These are phyloP conservation scores for Bilobella aurantiaca DNA, from an alignment of 1,140 invertebrate species.

Conservation along the genomic window DNA sequence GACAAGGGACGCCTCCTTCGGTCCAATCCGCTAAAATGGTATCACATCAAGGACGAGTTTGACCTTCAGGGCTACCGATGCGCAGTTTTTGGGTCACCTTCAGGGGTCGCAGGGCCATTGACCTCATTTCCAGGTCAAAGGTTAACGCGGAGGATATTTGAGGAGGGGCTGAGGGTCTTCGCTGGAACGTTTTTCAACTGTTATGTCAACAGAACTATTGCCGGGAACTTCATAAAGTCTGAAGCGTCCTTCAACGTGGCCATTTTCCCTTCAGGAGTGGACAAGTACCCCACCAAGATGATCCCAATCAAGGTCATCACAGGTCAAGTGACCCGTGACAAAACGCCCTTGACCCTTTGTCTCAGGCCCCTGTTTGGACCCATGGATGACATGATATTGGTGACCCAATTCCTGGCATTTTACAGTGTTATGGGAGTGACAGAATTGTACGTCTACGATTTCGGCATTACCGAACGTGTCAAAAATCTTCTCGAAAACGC, in stretches of 20 bases:
- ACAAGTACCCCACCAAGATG: conserved; percentile 27
- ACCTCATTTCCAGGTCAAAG: neutral
- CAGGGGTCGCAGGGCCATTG: neutral
- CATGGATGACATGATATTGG: conserved; percentile 19
- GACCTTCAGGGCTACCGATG: conserved; percentile 15
- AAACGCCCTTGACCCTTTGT: too few species aligned
- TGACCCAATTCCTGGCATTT: conserved; percentile 28
- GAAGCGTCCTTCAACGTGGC: conserved; percentile 9
- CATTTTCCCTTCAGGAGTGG: conserved; percentile 16
- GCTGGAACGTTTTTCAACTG: conserved; percentile 28
- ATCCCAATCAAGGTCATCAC: conserved; percentile 5
- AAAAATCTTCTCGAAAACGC: too few species aligned
- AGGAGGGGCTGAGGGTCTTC: conserved; percentile 30
- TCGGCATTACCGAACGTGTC: conserved; percentile 19
- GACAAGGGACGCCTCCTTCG: conserved; percentile 9
- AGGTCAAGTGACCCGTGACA: too few species aligned
- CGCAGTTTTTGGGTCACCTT: conserved; percentile 17
- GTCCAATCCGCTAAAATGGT: conserved; percentile 16
- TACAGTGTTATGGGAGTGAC: conserved; percentile 24
- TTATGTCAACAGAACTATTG: conserved; percentile 1
- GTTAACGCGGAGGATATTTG: conserved; percentile 26
- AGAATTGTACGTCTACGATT: conserved; percentile 26
- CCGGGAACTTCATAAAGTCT: neutral
- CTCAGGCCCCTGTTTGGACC: conserved; percentile 31
- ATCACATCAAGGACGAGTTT: conserved; percentile 22